Conservation (phyloP, 2,113 vertebrate species). For the Collichthys lucidus region DNA sequence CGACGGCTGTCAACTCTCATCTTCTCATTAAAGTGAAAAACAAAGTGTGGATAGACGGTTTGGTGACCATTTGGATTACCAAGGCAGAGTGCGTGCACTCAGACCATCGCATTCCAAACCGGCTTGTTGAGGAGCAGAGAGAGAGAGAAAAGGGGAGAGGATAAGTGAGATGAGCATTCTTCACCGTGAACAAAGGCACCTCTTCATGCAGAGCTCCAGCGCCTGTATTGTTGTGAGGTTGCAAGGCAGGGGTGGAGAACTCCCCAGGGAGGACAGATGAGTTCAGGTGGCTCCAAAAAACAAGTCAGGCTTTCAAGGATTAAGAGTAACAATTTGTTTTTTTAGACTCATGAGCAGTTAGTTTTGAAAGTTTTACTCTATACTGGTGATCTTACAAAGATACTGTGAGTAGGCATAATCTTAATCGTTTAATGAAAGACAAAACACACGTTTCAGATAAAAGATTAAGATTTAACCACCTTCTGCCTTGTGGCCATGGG, state of each 20-base stretch:
- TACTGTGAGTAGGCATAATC: background rate
- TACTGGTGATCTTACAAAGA: background rate
- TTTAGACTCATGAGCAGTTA: background rate
- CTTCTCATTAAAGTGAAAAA: conserved; percentile 52
- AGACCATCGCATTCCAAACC: conserved; percentile 50
- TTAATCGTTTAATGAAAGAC: background rate
- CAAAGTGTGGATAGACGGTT: conserved; percentile 28
- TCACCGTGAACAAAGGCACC: conserved; percentile 75
- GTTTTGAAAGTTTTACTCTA: background rate
- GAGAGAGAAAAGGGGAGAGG: conserved; percentile 51
- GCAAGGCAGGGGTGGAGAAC: conserved; percentile 44
- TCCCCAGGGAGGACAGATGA: conserved; percentile 34
- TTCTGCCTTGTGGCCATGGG: background rate
- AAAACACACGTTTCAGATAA: too few relatives aligned
- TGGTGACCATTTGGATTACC: conserved; percentile 32
- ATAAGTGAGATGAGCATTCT: conserved; percentile 76
- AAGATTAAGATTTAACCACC: background rate
- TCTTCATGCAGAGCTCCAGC: conserved; percentile 63
- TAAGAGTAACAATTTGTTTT: conserved; percentile 10
- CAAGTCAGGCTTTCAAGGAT: conserved; percentile 10
- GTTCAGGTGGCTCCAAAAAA: conserved; percentile 50
- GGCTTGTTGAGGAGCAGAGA: conserved; percentile 40
- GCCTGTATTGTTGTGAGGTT: conserved; percentile 59
- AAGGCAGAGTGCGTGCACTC: conserved; percentile 30
- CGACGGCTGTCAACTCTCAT: conserved; percentile 31